Evolutionary conservation across 2,797 vertebrate genomes (phyloP).

Genomic region (Poecilia velifera): DNA sequence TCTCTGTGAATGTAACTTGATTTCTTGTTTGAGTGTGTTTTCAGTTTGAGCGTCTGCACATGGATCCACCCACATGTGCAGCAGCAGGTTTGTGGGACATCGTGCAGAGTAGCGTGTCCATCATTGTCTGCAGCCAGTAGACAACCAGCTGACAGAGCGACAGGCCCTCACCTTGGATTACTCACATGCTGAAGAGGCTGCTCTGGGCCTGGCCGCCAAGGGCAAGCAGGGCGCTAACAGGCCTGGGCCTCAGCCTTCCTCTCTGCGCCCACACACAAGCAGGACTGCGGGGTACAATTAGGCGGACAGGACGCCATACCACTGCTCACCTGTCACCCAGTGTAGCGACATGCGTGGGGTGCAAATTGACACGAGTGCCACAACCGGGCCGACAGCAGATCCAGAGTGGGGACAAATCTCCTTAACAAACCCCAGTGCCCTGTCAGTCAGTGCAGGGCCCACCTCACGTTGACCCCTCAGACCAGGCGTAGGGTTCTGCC

Average conservation of each 20-base stretch:
- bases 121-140: constrained; percentile 52
- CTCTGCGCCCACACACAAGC: constrained; percentile 69
- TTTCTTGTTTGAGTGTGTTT: constrained; percentile 65
- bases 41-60: constrained; percentile 21
- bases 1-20: constrained; percentile 68
- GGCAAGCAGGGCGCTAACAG: constrained; percentile 68
- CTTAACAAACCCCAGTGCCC: constrained; percentile 82
- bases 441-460: constrained; percentile 76
- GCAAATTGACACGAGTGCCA: constrained; percentile 80
- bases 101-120: constrained; percentile 44
- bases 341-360: constrained; percentile 67
- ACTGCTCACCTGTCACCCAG: constrained; percentile 82
- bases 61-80: neutral
- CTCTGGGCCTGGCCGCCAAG: constrained; percentile 74
- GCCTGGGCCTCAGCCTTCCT: constrained; percentile 64
- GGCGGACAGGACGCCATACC: constrained; percentile 73
- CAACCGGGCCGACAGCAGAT: constrained; percentile 79
- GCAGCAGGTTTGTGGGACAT: constrained; percentile 28
- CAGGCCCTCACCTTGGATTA: constrained; percentile 78
- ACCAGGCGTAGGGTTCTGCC: constrained; percentile 64
- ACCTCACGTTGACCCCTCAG: constrained; percentile 74
- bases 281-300: constrained; percentile 85
- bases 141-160: constrained; percentile 75
- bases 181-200: constrained; percentile 63
- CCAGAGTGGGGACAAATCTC: constrained; percentile 78